Base-by-base conservation (phyloP, 2,888 invertebrate genomes). In the Drosophila ustulata region DNA sequence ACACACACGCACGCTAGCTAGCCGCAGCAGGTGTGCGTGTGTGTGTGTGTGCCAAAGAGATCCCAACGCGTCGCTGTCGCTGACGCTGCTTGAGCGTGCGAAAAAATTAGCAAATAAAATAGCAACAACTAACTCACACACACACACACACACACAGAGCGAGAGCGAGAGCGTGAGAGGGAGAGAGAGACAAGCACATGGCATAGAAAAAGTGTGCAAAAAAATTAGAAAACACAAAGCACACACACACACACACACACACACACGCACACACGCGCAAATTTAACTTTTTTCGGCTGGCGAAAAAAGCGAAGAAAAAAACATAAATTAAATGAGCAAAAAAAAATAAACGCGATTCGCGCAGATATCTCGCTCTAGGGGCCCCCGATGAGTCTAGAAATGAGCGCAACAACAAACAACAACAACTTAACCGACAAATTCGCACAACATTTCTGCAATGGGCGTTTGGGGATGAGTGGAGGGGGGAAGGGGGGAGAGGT, bases 121-220 rank as follows among this genome's bases (percentile, higher is more conserved):
- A 75, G 52, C 66, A 80, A 71, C 64, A 77, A 58, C 51, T 59
- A 57, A 26, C 51, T 43, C 51, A 68, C 59, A 23, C 71, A 58
- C 66, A 55, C 57, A 64, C 56, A 41, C 64, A 56, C 55, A 52
- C 6, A 28, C 26, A 4, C 11, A 49, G 50, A 63, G 46, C 47
- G 43, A 66, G 58, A 56, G 55, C 32, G 76, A 65, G 51, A 49
- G 52, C 61, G 46, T 46, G 46, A 65, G 58, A 51, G 55, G 47
- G 53, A 61, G 50, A 50, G 46, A 66, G 58, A 59, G 55, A 53
- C 47, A 71, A 43, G 55, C 75, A 65, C 75, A 79, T 75, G 71
- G 79, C 79, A 79, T 75, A 77, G 79, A 77, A 77, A 76, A 78
- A 76, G 79, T 76, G 71, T 76, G 75, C 70, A 76, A 79, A 76